Conservation (phyloP, 2,113 vertebrate genomes). For the Garra rufa region DNA sequence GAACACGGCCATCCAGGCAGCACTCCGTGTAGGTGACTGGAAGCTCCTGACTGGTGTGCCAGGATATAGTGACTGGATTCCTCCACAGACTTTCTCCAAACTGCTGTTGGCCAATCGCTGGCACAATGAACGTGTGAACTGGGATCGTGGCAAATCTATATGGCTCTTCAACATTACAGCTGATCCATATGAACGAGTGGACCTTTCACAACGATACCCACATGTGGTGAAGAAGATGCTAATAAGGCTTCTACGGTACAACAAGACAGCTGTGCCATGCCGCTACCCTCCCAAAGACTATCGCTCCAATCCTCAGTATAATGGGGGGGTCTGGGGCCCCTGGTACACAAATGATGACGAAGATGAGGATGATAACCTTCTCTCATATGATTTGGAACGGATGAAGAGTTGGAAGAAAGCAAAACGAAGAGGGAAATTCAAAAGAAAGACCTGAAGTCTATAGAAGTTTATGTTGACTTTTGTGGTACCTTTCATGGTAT, state of each 20-base stretch:
- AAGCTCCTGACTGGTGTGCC: constrained; percentile 94
- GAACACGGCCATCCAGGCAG: constrained; percentile 94
- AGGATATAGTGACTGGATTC: constrained; percentile 95
- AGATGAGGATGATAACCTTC: constrained; percentile 73
- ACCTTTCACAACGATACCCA: constrained; percentile 85
- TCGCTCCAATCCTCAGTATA: constrained; percentile 92
- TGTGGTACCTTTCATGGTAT: constrained; percentile 37
- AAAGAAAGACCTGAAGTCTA: constrained; percentile 69
- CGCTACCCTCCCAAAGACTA: constrained; percentile 93
- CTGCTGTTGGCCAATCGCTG: constrained; percentile 85
- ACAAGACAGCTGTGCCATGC: constrained; percentile 90
- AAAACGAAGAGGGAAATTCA: constrained; percentile 76
- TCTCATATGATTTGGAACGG: constrained; percentile 72
- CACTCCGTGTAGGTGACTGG: constrained; percentile 92
- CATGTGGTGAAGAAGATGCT: constrained; percentile 90
- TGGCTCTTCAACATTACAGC: constrained; percentile 98
- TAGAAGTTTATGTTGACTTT: not conserved
- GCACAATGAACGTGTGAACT: constrained; percentile 87
- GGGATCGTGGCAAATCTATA: constrained; percentile 88
- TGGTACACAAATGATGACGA: constrained; percentile 89
- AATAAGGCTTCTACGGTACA: constrained; percentile 85
- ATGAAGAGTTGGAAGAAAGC: constrained; percentile 74
- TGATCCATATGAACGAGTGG: constrained; percentile 92
- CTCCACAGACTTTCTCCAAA: constrained; percentile 91
- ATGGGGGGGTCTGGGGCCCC: constrained; percentile 95